Base-by-base conservation (phyloP, 1,140 invertebrate species). In the Paracyclopina nana region DNA sequence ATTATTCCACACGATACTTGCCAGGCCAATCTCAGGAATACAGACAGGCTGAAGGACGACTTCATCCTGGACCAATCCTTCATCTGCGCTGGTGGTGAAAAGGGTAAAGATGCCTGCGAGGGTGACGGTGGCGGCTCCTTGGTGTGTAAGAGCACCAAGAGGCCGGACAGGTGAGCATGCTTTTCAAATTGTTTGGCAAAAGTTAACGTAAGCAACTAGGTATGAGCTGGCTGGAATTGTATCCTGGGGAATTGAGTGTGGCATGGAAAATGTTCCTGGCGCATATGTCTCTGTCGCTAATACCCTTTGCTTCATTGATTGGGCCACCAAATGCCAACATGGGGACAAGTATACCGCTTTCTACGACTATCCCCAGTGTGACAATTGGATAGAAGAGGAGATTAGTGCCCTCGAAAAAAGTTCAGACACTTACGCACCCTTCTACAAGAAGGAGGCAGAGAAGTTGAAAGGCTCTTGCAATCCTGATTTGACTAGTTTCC, bases 181-280 rank as follows among this genome's bases (percentile, higher is more conserved):
- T n/a, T n/a, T n/a, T n/a, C n/a, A n/a, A n/a, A n/a, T n/a, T n/a
- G n/a, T n/a, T n/a, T n/a, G n/a, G n/a, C n/a, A n/a, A n/a, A n/a
- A n/a, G n/a, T n/a, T n/a, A n/a, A n/a, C n/a, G 20, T 38, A 38
- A n/a, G 28, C 27, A 48, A 14, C 25, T 28, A 26, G 16, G 11
- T 78, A 70, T 53, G 64, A 66, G 20, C 73, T 76, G 57, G 74
- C 71, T 12, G 78, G 78, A 42, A 72, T 78, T 27, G 74, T 78
- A 3, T 73, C 77, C 0, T 80, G 77, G 77, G 77, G 77, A 24
- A 72, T 79, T 42, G 72, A 70, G 26, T 78, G 76, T 54, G 77
- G 75, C 0, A 71, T 50, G 4, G 49, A 60, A 41, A 68, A 71
- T 44, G 70, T 77, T 12, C 83, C 82, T 0, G 82, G 75, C 1